Evolutionary conservation across 2,113 vertebrate genomes (phyloP).

Genomic region (Prunella himalayana): DNA sequence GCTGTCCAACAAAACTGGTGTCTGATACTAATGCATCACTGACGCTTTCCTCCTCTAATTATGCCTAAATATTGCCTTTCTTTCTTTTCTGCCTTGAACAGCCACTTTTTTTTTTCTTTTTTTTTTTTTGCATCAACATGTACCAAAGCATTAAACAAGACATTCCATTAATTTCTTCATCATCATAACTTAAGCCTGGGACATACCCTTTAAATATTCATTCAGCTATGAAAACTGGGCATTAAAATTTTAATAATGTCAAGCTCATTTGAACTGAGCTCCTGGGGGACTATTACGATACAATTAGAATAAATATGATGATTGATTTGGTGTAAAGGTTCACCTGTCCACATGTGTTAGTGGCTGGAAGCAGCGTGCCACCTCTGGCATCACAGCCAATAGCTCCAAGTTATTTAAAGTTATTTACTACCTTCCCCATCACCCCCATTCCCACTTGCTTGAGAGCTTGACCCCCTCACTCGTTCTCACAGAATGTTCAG

Average conservation of each 20-base stretch:
- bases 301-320: slow-evolving; percentile 86
- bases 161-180: slow-evolving; percentile 87
- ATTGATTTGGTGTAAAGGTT: slow-evolving; percentile 76
- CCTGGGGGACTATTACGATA: slow-evolving; percentile 81
- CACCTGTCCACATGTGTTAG: slow-evolving; percentile 72
- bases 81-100: background rate
- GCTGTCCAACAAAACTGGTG: background rate
- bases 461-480: background rate
- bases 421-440: background rate
- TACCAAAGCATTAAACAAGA: slow-evolving; percentile 83
- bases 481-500: fast-evolving
- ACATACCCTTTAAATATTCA: slow-evolving; percentile 88
- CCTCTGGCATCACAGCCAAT: background rate
- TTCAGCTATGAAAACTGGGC: slow-evolving; percentile 87
- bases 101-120: background rate
- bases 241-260: slow-evolving; percentile 91
- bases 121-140: slow-evolving; percentile 65
- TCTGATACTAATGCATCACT: background rate
- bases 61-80: slow-evolving; percentile 1
- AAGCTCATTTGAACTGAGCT: slow-evolving; percentile 84
- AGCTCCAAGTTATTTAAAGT: slow-evolving; percentile 32
- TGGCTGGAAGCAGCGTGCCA: background rate
- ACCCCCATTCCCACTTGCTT: background rate
- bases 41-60: slow-evolving; percentile 30
- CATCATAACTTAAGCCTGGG: slow-evolving; percentile 82